Conservation (phyloP, 2,888 invertebrate species). For the Drymonia ruficornis region DNA sequence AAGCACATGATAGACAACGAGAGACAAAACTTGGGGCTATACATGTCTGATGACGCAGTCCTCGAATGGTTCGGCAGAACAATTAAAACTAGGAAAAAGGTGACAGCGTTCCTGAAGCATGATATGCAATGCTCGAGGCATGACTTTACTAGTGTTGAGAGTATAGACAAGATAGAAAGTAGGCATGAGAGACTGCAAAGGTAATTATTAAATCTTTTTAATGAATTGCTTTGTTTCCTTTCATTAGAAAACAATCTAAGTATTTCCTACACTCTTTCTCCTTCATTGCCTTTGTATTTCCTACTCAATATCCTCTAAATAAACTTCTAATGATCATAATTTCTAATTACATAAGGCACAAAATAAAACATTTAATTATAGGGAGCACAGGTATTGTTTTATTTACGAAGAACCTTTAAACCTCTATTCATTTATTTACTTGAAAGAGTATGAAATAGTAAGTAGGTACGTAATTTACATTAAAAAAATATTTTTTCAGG, state of each 20-base stretch:
- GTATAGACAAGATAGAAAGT: conserved; percentile 64
- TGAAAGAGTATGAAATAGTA: too few relatives aligned
- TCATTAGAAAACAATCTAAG: too few relatives aligned
- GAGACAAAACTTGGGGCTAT: conserved; percentile 72
- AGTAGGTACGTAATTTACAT: background rate
- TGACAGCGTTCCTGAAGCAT: conserved; percentile 82
- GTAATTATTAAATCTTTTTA: conserved; percentile 38
- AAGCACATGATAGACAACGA: conserved; percentile 80
- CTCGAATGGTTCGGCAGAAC: conserved; percentile 88
- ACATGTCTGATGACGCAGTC: conserved; percentile 78
- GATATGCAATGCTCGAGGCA: conserved; percentile 81
- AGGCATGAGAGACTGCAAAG: conserved; percentile 57
- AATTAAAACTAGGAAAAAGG: conserved; percentile 84
- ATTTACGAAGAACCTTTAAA: too few relatives aligned
- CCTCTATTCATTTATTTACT: too few relatives aligned
- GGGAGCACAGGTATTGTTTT: too few relatives aligned
- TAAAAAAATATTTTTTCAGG: conserved; percentile 52
- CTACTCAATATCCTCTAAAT: too few relatives aligned
- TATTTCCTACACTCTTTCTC: background rate
- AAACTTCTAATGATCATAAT: too few relatives aligned
- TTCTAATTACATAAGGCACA: too few relatives aligned
- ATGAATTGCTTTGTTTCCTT: background rate
- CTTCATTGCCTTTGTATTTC: too few relatives aligned
- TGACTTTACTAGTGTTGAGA: conserved; percentile 74
- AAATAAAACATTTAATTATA: too few relatives aligned